Percentiles rank a stretch among this genome's conserved stretches.
These are phyloP conservation scores for Diplosoma virens DNA, from an alignment of 23 tunicate genomes.

Conservation along the genomic window DNA sequence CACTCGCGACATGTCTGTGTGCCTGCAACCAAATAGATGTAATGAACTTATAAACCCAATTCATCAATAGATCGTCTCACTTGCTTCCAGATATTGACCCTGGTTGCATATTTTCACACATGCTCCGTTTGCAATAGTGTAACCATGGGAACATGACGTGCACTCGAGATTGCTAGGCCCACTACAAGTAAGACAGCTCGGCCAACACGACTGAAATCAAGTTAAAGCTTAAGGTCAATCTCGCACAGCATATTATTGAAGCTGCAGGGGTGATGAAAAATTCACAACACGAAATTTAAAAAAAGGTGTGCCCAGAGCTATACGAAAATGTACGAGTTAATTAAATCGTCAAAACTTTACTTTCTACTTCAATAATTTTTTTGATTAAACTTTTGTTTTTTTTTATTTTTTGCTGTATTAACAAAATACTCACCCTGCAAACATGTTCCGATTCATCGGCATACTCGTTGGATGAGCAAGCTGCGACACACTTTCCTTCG, in stretches of 20 bases:
- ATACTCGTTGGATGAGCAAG: constrained; percentile 47
- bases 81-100: constrained; percentile 49
- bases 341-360: too few relatives aligned
- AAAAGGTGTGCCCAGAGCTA: too few relatives aligned
- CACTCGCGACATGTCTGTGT: constrained; percentile 60
- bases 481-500: constrained; percentile 56
- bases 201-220: constrained; percentile 61
- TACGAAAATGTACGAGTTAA: too few relatives aligned
- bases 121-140: constrained; percentile 32
- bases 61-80: neutral
- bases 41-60: neutral
- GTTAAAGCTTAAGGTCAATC: neutral
- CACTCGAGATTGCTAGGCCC: constrained; percentile 45
- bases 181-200: constrained; percentile 52
- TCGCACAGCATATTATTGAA: too few relatives aligned
- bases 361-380: too few relatives aligned
- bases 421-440: constrained; percentile 82
- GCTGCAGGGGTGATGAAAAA: too few relatives aligned
- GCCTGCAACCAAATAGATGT: too few relatives aligned
- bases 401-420: too few relatives aligned
- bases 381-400: too few relatives aligned
- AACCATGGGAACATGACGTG: constrained; percentile 55
- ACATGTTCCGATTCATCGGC: constrained; percentile 25
- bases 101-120: constrained; percentile 58
- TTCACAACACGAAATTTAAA: too few relatives aligned